Evolutionary conservation across 1,140 invertebrate species (phyloP).

Genomic region (Zophobas morio): DNA sequence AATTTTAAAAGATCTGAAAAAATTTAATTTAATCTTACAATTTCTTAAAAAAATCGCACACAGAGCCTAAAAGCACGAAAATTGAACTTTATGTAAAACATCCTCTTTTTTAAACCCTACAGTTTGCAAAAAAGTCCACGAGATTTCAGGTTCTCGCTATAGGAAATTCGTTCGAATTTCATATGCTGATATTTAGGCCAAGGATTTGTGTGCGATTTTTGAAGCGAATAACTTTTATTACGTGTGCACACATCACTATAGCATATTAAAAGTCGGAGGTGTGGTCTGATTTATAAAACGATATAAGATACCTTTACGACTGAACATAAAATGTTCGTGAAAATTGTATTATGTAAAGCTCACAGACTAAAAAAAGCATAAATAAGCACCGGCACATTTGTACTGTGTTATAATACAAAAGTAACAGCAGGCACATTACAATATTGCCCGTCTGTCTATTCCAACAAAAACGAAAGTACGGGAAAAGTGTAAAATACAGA

Average conservation of each 20-base stretch:
- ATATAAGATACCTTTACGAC: neutral
- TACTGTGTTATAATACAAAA: no score
- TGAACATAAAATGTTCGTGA: neutral
- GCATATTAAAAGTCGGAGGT: neutral
- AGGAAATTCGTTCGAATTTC: neutral
- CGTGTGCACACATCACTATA: neutral
- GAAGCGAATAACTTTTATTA: neutral
- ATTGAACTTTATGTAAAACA: slow-evolving; percentile 1
- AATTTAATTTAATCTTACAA: no score
- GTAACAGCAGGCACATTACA: no score
- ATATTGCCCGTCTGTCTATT: no score
- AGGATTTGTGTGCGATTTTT: neutral
- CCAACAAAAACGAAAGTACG: no score
- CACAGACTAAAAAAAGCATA: neutral
- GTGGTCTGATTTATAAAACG: neutral
- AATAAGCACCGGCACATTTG: no score
- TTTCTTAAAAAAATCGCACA: neutral
- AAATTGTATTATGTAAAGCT: neutral
- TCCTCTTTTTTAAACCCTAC: neutral
- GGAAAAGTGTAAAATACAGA: neutral
- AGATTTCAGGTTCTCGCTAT: neutral
- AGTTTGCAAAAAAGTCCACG: neutral
- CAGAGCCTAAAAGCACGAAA: neutral
- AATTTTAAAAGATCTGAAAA: no score
- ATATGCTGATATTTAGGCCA: slow-evolving; percentile 6